Evolutionary conservation across 1,140 invertebrate genomes (phyloP).

Genomic region (Cydia pomonella): DNA sequence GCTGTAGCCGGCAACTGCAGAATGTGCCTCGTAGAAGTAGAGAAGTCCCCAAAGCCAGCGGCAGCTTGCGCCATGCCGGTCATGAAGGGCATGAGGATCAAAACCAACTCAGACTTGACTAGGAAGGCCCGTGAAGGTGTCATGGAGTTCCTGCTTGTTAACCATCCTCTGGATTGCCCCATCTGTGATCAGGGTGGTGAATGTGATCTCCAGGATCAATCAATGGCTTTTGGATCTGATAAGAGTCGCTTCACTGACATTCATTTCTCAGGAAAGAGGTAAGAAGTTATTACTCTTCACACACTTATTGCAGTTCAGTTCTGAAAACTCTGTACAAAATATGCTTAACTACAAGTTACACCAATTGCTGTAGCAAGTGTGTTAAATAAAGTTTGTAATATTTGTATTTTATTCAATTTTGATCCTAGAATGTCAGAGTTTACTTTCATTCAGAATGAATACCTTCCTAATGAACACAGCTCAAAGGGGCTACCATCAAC

Average conservation of each 20-base stretch:
- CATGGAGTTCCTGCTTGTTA: constrained; percentile 99
- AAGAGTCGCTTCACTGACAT: constrained; percentile 97
- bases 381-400: too few relatives aligned
- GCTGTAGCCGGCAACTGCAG: constrained; percentile 99
- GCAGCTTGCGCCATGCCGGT: constrained; percentile 99
- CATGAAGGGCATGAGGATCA: constrained; percentile 98
- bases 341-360: too few relatives aligned
- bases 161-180: constrained; percentile 99
- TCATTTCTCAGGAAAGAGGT: constrained; percentile 95
- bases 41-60: constrained; percentile 96
- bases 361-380: too few relatives aligned
- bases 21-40: constrained; percentile 99
- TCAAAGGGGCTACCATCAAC: too few relatives aligned
- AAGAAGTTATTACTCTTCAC: constrained; percentile 40
- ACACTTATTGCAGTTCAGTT: too few relatives aligned
- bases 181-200: constrained; percentile 99
- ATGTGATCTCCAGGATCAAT: constrained; percentile 99
- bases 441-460: too few relatives aligned
- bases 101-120: constrained; percentile 98
- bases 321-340: too few relatives aligned
- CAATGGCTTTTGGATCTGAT: constrained; percentile 99
- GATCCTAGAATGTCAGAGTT: too few relatives aligned
- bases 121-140: constrained; percentile 96
- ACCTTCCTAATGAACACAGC: too few relatives aligned
- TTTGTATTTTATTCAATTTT: too few relatives aligned